These are phyloP conservation scores for Nomada ruficornis DNA, from an alignment of 2,888 invertebrate species.

Conservation along the genomic window DNA sequence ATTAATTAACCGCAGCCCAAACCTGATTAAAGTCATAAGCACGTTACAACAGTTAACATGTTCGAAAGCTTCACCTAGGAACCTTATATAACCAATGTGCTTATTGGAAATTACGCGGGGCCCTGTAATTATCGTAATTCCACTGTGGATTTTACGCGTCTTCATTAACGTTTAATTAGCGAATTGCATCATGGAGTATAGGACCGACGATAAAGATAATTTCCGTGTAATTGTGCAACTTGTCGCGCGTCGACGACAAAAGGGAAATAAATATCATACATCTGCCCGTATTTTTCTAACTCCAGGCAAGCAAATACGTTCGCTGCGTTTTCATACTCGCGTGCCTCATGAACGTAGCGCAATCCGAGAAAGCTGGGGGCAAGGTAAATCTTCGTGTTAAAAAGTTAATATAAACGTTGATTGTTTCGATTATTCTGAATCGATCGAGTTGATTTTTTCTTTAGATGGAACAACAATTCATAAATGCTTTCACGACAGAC, in stretches of 20 bases:
- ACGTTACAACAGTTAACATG: conserved; percentile 62
- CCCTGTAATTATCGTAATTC: conserved; percentile 32
- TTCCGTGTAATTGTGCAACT: background rate
- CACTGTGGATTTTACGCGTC: background rate
- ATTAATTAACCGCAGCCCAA: conserved; percentile 66
- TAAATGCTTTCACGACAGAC: conserved; percentile 61
- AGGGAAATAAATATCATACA: background rate
- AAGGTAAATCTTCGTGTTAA: conserved; percentile 58
- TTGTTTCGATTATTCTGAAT: background rate
- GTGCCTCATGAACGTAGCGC: conserved; percentile 52
- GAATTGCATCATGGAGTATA: background rate
- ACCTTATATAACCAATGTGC: conserved; percentile 51
- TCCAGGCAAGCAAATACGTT: conserved; percentile 67
- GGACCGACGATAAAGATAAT: background rate
- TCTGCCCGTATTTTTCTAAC: conserved; percentile 2
- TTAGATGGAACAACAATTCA: conserved; percentile 70
- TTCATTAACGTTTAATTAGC: conserved; percentile 4
- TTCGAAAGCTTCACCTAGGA: conserved; percentile 29
- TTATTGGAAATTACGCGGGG: conserved; percentile 46
- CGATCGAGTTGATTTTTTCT: conserved; percentile 1
- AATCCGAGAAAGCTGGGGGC: conserved; percentile 44
- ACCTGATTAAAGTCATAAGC: conserved; percentile 66
- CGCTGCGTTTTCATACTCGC: conserved; percentile 66
- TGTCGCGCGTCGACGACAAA: background rate
- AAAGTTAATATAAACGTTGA: background rate